A percentile compares a stretch with the other conserved stretches of the same genome.
phyloP scores from a whole-genome alignment of 2,797 vertebrate genomes.

The Remorina albescens region DNA sequence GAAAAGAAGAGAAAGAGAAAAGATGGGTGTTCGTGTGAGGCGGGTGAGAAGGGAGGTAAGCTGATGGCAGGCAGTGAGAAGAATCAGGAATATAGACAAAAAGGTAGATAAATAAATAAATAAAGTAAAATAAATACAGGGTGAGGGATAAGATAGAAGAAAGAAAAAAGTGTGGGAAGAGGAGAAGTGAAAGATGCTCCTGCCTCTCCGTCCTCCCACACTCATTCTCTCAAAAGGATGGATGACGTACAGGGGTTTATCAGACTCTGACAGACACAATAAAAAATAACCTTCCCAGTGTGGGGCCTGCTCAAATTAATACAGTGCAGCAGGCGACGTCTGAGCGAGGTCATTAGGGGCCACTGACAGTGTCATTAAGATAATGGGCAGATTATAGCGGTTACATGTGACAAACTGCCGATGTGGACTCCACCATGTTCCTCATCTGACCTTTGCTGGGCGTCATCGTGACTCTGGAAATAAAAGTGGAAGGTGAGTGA shows the following conservation, averaged over 20 bases:
- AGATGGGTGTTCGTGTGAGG: slow-evolving; percentile 58
- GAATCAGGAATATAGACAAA: slow-evolving; percentile 67
- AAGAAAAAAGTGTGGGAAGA: slow-evolving; percentile 62
- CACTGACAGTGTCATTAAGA: slow-evolving; percentile 85
- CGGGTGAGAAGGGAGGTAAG: slow-evolving; percentile 56
- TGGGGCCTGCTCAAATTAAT: slow-evolving; percentile 82
- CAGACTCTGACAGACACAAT: slow-evolving; percentile 86
- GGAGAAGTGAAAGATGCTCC: slow-evolving; percentile 42
- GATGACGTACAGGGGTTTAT: slow-evolving; percentile 82
- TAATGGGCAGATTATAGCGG: slow-evolving; percentile 82
- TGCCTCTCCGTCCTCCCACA: slow-evolving; percentile 53
- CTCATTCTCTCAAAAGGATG: slow-evolving; percentile 72
- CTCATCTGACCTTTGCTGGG: slow-evolving; percentile 78
- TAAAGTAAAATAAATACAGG: slow-evolving; percentile 65
- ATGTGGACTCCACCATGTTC: slow-evolving; percentile 65
- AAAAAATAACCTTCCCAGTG: slow-evolving; percentile 86
- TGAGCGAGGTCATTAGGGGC: slow-evolving; percentile 83
- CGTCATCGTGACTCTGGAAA: slow-evolving; percentile 47
- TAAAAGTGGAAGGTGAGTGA: slow-evolving; percentile 40
- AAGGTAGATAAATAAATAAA: too few relatives aligned
- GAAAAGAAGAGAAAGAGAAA: slow-evolving; percentile 37
- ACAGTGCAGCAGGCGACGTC: slow-evolving; percentile 82
- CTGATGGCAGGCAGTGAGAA: slow-evolving; percentile 50
- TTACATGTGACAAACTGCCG: slow-evolving; percentile 80
- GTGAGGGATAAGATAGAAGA: slow-evolving; percentile 42